These are phyloP conservation scores for Pelmatolapia mariae DNA, from an alignment of 2,113 vertebrate genomes.

Conservation along the genomic window DNA sequence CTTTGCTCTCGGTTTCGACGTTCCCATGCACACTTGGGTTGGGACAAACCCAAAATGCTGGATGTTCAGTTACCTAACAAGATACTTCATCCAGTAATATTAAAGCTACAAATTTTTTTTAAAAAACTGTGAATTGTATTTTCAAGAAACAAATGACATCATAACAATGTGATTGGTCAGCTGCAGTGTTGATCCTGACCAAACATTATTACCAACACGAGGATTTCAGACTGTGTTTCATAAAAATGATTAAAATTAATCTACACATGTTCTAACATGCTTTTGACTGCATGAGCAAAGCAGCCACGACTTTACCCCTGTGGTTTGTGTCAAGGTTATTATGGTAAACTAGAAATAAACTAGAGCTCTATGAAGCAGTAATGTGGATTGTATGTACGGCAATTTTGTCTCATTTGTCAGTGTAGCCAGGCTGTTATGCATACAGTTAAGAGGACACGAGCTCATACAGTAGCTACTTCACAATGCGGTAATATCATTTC, in stretches of 20 bases:
- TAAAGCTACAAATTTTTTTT: rapidly evolving
- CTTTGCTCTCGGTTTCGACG: not conserved
- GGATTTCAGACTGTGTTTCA: not conserved
- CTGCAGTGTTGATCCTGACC: not conserved
- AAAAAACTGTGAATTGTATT: not conserved
- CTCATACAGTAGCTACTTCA: not conserved
- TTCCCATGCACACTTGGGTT: not conserved
- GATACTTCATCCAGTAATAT: not conserved
- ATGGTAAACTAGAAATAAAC: not conserved
- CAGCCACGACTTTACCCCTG: not conserved
- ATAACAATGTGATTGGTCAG: not conserved
- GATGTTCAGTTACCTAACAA: not conserved
- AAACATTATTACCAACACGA: not conserved
- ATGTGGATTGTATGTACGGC: not conserved
- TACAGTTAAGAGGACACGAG: not conserved
- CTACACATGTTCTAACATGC: rapidly evolving
- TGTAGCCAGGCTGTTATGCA: not conserved
- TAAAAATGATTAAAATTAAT: not conserved
- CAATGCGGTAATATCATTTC: not conserved
- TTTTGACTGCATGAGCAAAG: not conserved
- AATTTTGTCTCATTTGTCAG: not conserved
- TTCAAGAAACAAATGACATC: not conserved
- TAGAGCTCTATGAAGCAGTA: not conserved
- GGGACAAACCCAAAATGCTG: not conserved
- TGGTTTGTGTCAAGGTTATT: not conserved